These are phyloP conservation scores for Melieria picta DNA, from an alignment of 2,888 invertebrate genomes.

Conservation along the genomic window DNA sequence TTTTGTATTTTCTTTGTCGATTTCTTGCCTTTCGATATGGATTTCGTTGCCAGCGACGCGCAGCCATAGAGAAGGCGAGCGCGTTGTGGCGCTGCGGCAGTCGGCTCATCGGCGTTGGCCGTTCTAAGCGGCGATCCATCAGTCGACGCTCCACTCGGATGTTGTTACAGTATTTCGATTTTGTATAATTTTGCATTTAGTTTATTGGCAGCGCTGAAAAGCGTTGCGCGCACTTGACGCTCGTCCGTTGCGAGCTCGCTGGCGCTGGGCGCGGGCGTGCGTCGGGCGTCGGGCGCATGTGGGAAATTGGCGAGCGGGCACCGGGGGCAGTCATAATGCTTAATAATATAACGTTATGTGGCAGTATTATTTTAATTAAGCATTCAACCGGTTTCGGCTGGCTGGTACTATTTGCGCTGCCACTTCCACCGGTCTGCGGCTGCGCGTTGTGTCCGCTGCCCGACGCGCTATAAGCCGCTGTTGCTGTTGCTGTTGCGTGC, in stretches of 20 bases:
- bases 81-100: no score
- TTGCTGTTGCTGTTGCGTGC: conserved; percentile 8
- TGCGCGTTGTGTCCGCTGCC: neutral
- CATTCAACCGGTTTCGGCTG: conserved; percentile 54
- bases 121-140: no score
- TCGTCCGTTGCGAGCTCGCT: neutral
- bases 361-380: conserved; percentile 63
- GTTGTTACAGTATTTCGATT: no score
- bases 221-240: neutral
- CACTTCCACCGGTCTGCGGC: neutral
- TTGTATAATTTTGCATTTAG: no score
- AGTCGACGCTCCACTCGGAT: no score
- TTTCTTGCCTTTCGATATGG: neutral
- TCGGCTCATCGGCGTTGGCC: no score
- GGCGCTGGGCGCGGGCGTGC: no score
- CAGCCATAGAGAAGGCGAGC: neutral
- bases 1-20: neutral
- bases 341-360: conserved; percentile 55
- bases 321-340: no score
- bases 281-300: no score
- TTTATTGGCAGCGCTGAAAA: no score
- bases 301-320: no score
- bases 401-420: neutral
- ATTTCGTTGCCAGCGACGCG: neutral
- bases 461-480: conserved; percentile 2